phyloP scores from a whole-genome alignment of 2,113 vertebrate species.

The Rhegmatorhina hoffmannsi region DNA sequence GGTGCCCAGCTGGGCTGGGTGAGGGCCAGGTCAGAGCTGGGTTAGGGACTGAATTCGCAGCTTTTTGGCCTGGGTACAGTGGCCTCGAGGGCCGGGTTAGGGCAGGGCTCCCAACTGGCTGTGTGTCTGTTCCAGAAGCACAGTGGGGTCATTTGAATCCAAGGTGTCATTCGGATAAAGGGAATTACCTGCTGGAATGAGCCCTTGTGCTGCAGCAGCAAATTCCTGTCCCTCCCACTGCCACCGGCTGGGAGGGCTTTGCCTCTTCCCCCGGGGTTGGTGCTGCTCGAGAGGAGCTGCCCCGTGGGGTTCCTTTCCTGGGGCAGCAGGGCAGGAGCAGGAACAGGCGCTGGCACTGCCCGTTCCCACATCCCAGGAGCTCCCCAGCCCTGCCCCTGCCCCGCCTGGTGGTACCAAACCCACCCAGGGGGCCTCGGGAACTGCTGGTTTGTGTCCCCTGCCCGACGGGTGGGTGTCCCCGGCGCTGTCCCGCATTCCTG shows the following conservation, averaged over 20 bases:
- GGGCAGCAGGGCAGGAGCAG: accelerated
- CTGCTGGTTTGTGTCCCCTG: neutral
- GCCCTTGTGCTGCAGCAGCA: neutral
- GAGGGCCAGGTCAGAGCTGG: accelerated
- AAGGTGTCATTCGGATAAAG: accelerated
- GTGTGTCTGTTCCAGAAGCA: accelerated
- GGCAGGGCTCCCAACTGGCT: neutral
- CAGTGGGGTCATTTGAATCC: accelerated
- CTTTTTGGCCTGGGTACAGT: accelerated
- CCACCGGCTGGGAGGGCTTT: neutral
- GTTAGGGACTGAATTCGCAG: accelerated
- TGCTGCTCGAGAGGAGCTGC: accelerated
- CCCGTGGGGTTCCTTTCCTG: accelerated
- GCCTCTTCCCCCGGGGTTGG: accelerated
- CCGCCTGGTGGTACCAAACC: neutral
- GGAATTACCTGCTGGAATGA: neutral
- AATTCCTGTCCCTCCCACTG: neutral
- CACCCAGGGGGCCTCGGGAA: neutral
- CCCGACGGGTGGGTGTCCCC: neutral
- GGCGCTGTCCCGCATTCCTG: accelerated
- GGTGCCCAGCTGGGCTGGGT: neutral
- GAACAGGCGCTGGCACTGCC: accelerated
- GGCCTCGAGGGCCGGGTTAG: accelerated
- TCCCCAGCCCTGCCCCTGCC: accelerated
- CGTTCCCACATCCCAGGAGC: accelerated